A percentile compares a stretch with the other conserved stretches of the same genome.
Evolutionary conservation across 2,113 vertebrate genomes (phyloP).

Genomic region (Glaucomys volans): DNA sequence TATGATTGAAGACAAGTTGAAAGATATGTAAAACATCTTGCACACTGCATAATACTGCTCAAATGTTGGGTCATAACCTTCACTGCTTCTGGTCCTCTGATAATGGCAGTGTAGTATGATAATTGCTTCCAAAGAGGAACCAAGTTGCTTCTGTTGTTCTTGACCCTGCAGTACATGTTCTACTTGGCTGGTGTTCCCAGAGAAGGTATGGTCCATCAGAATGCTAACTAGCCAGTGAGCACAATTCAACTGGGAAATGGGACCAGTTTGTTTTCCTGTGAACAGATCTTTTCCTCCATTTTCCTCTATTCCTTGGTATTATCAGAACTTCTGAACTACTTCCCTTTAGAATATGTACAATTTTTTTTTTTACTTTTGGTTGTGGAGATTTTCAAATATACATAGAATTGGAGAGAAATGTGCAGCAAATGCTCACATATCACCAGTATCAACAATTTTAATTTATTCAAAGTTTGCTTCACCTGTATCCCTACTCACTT

Average conservation of each 20-base stretch:
- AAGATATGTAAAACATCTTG: background rate
- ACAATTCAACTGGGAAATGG: background rate
- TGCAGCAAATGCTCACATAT: background rate
- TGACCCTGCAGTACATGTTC: background rate
- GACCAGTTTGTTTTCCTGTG: background rate
- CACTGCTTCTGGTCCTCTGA: background rate
- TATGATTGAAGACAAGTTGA: background rate
- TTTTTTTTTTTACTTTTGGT: background rate
- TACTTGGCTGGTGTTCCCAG: background rate
- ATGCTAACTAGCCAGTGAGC: background rate
- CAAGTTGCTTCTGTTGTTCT: background rate
- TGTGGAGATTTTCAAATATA: conserved; percentile 30
- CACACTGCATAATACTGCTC: background rate
- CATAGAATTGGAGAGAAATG: background rate
- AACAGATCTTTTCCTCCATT: background rate
- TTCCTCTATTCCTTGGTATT: background rate
- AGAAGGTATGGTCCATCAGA: background rate
- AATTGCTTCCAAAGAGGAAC: background rate
- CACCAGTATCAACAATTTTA: background rate
- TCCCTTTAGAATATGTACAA: conserved; percentile 15
- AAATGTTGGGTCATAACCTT: background rate
- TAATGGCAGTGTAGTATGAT: rapidly evolving
- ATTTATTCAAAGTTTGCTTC: background rate
- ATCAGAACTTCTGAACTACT: background rate
- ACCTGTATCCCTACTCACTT: background rate